phyloP scores from a whole-genome alignment of 2,113 vertebrate species.

The Riparia riparia region DNA sequence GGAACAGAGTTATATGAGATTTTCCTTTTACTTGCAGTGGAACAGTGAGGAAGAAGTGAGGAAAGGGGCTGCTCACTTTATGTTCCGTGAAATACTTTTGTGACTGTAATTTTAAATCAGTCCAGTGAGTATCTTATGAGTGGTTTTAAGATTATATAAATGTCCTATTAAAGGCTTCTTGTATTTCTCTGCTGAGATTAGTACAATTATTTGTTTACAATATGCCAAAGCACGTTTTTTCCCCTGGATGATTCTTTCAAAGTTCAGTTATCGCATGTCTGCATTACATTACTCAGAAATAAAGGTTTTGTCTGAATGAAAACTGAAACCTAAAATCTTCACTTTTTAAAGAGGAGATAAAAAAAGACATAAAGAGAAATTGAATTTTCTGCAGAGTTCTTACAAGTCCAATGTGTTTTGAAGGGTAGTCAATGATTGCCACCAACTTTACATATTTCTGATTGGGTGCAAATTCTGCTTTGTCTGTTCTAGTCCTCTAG shows the following conservation, averaged over 20 bases:
- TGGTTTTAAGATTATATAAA: neutral
- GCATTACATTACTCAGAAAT: neutral
- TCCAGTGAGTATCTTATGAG: neutral
- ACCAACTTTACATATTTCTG: neutral
- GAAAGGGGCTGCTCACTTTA: neutral
- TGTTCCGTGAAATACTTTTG: neutral
- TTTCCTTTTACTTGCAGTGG: neutral
- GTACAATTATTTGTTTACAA: neutral
- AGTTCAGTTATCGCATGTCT: neutral
- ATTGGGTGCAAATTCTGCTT: neutral
- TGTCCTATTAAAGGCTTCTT: neutral
- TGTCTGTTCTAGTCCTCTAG: neutral
- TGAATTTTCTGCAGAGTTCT: neutral
- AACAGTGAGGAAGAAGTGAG: neutral
- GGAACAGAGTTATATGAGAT: slow-evolving; percentile 13
- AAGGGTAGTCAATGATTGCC: neutral
- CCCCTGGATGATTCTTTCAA: neutral
- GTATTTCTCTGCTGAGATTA: neutral
- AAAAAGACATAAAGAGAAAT: neutral
- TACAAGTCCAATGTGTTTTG: neutral
- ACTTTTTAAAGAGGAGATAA: neutral
- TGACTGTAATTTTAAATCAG: neutral
- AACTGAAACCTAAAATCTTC: neutral
- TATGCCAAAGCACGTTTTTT: neutral
- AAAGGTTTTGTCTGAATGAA: neutral